These are phyloP conservation scores for Bruchidius siliquastri DNA, from an alignment of 2,888 invertebrate species.

Conservation along the genomic window DNA sequence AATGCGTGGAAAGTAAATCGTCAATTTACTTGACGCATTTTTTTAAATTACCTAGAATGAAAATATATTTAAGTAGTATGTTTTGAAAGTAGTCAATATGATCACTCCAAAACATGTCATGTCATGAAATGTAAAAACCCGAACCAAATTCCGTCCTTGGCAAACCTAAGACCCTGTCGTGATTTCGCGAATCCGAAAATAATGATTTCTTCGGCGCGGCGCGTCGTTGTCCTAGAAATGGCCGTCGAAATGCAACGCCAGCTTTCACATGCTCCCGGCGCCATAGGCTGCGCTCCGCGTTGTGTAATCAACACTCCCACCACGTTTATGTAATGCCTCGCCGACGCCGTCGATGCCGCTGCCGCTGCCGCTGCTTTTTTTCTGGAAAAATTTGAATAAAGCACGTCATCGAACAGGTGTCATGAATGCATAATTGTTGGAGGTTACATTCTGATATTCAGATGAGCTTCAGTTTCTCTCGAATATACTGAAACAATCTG, in stretches of 20 bases:
- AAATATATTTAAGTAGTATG: too few species aligned
- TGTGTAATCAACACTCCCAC: background rate
- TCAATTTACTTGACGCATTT: too few species aligned
- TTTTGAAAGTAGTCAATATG: too few species aligned
- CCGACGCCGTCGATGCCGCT: background rate
- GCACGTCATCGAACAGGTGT: background rate
- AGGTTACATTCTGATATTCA: background rate
- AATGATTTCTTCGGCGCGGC: background rate
- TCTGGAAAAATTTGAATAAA: background rate
- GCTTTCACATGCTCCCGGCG: background rate
- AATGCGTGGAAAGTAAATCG: too few species aligned
- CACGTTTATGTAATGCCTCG: background rate
- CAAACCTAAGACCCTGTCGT: background rate
- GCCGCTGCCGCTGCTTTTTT: background rate
- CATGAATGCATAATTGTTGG: background rate
- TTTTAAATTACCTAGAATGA: too few species aligned
- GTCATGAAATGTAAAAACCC: too few species aligned
- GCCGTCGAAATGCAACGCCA: background rate
- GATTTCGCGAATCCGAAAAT: background rate
- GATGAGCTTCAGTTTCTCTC: background rate
- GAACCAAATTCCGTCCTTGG: background rate
- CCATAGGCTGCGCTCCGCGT: background rate
- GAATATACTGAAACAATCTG: too few species aligned
- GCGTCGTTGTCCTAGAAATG: too few species aligned
- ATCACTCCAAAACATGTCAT: too few species aligned